Conservation (phyloP, 2,113 vertebrate genomes). For the Xerus inauris region DNA sequence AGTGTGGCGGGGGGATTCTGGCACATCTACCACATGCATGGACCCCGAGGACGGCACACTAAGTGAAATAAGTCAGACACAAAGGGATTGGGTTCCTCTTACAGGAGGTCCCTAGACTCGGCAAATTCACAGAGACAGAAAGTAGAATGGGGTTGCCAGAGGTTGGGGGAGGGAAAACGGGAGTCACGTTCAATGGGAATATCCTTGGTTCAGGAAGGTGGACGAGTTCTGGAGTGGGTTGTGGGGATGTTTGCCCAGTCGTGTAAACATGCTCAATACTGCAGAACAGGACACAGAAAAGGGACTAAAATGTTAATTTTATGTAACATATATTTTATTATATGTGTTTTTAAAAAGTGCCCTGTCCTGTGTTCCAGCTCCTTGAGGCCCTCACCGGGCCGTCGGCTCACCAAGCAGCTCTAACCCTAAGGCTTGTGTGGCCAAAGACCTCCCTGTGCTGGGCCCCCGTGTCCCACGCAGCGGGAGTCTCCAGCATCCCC, state of each 20-base stretch:
- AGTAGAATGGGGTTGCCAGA: no score
- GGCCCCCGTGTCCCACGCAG: fast-evolving
- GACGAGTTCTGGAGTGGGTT: not conserved
- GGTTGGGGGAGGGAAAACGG: not conserved
- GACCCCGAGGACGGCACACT: fast-evolving
- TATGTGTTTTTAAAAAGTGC: not conserved
- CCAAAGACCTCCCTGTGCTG: no score
- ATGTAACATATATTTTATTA: not conserved
- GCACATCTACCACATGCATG: fast-evolving
- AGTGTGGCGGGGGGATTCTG: no score
- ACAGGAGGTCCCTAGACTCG: fast-evolving
- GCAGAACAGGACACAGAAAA: no score
- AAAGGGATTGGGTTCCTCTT: not conserved
- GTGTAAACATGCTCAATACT: not conserved
- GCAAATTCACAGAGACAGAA: not conserved
- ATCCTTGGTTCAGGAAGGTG: not conserved
- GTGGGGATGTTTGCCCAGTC: fast-evolving
- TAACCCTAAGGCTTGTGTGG: no score
- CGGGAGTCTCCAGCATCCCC: not conserved
- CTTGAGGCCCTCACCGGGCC: not conserved
- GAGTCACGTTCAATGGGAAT: not conserved
- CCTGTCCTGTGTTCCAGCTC: not conserved
- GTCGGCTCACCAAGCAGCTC: not conserved
- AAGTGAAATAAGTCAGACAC: not conserved
- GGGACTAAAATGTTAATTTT: no score